Conservation (phyloP, 2,797 vertebrate species). For the Nannoperca australis region DNA sequence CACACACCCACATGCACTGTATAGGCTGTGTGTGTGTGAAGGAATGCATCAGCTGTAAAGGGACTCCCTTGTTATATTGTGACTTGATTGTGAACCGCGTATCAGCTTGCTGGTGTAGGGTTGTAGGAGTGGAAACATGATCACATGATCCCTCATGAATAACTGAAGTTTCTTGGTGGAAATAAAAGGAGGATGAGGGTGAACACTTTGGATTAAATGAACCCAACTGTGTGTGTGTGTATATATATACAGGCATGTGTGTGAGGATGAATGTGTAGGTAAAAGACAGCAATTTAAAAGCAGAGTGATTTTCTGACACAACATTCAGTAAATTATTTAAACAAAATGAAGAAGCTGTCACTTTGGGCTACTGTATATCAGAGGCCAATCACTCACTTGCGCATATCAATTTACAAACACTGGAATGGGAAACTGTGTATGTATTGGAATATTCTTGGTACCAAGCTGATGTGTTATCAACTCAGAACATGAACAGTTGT, state of each 20-base stretch:
- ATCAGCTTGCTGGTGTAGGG: conserved; percentile 80
- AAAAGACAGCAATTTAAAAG: neutral
- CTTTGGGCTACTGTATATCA: conserved; percentile 4
- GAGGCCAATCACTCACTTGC: neutral
- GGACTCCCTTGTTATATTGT: conserved; percentile 82
- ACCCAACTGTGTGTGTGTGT: neutral
- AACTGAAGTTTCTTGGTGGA: conserved; percentile 76
- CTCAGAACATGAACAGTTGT: neutral
- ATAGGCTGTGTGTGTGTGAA: conserved; percentile 32
- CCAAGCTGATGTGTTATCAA: neutral
- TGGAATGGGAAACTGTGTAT: conserved; percentile 11
- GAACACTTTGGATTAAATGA: conserved; percentile 38
- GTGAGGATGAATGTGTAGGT: neutral
- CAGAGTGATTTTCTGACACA: neutral
- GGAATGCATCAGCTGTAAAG: conserved; percentile 82
- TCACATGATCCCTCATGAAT: conserved; percentile 82
- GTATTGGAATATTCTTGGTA: neutral
- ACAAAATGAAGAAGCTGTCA: conserved; percentile 4
- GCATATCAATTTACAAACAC: neutral
- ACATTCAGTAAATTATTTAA: neutral
- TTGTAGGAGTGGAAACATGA: conserved; percentile 80
- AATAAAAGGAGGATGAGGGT: conserved; percentile 45
- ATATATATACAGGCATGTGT: neutral
- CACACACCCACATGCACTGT: conserved; percentile 51
- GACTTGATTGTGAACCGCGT: conserved; percentile 74